Evolutionary conservation across 2,113 vertebrate genomes (phyloP).

Genomic region (Trochalopteron elliotii): DNA sequence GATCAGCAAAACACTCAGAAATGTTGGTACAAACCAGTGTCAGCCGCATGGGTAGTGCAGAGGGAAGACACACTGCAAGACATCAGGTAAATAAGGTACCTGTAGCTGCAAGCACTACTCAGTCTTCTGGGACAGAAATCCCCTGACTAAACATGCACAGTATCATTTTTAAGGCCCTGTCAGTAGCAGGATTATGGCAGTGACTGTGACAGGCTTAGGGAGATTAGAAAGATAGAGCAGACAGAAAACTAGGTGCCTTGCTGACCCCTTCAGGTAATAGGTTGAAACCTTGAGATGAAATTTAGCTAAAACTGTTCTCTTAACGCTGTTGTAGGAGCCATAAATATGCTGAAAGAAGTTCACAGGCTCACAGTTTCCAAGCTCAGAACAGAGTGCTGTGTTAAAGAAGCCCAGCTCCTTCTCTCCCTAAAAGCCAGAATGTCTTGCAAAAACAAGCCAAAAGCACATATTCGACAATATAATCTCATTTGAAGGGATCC

Average conservation of each 20-base stretch:
- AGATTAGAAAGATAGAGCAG: not conserved
- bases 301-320: not conserved
- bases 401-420: not conserved
- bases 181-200: not conserved
- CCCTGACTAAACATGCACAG: not conserved
- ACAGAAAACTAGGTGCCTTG: slow-evolving; percentile 22
- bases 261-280: slow-evolving; percentile 47
- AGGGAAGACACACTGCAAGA: not conserved
- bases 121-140: not conserved
- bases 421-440: not conserved
- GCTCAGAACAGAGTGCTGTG: not conserved
- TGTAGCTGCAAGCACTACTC: not conserved
- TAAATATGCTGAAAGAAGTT: not conserved
- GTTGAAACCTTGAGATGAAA: not conserved
- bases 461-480: not conserved
- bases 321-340: not conserved
- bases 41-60: not conserved
- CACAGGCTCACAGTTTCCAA: not conserved
- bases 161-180: not conserved
- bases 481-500: not conserved
- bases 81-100: not conserved
- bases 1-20: not conserved
- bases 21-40: not conserved
- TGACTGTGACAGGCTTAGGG: not conserved
- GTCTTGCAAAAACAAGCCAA: not conserved